Percentiles rank a stretch among this genome's conserved stretches.
Evolutionary conservation across 92 coral and sea anemone genomes (phyloP).

Genomic region (Muricea muricata): DNA sequence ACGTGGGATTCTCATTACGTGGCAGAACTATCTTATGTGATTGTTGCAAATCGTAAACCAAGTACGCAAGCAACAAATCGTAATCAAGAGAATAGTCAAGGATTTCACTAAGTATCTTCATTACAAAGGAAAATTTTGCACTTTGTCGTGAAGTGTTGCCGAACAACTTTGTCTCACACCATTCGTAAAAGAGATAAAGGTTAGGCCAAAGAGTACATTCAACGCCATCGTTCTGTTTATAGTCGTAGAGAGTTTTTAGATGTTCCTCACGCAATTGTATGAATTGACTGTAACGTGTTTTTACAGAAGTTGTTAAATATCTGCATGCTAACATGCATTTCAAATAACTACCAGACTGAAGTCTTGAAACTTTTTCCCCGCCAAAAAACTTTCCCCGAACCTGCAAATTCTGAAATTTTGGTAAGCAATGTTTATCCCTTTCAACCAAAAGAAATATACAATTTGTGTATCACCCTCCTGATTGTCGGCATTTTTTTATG

Average conservation of each 20-base stretch:
- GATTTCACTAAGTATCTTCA: neutral
- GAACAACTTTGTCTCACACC: neutral
- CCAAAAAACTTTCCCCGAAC: too few species aligned
- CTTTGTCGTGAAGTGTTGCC: neutral
- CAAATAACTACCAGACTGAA: neutral
- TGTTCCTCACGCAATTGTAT: neutral
- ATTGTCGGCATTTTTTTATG: too few species aligned
- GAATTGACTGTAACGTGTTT: slow-evolving; percentile 5
- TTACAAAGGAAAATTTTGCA: neutral
- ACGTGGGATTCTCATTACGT: neutral
- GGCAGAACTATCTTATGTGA: slow-evolving; percentile 10
- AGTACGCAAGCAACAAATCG: slow-evolving; percentile 4
- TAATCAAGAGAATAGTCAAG: slow-evolving; percentile 8
- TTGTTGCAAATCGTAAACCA: neutral
- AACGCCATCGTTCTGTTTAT: slow-evolving; percentile 27
- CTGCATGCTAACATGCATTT: slow-evolving; percentile 40
- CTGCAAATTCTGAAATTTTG: too few species aligned
- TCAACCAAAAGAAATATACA: too few species aligned
- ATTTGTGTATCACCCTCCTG: too few species aligned
- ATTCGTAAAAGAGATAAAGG: neutral
- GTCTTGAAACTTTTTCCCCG: slow-evolving; percentile 30
- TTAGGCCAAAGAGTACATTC: slow-evolving; percentile 21
- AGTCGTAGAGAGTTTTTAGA: slow-evolving; percentile 12
- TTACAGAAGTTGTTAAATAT: neutral
- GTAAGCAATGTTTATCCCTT: too few species aligned